phyloP scores from a whole-genome alignment of 2,797 vertebrate species.

The Serranus cabrilla region DNA sequence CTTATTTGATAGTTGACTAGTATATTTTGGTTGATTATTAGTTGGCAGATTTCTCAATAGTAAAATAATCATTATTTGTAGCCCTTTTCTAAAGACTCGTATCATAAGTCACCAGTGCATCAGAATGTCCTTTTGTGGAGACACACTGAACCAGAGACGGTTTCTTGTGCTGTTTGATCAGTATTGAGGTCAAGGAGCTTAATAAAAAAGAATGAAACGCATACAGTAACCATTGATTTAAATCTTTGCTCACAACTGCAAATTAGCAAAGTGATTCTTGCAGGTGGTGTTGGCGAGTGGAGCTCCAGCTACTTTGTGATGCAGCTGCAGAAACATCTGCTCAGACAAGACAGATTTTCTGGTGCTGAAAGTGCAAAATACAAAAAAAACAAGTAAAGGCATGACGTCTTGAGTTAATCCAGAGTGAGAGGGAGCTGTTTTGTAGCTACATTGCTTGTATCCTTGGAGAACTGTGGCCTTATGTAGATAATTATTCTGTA shows the following conservation, averaged over 20 bases:
- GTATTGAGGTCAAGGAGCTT: background rate
- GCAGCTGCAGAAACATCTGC: constrained; percentile 40
- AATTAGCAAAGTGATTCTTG: constrained; percentile 4
- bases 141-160: background rate
- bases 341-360: background rate
- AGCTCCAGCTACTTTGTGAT: constrained; percentile 1
- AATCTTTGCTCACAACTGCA: constrained; percentile 2
- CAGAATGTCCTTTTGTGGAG: background rate
- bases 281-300: constrained; percentile 4
- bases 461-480: background rate
- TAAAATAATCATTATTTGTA: background rate
- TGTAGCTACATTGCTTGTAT: constrained; percentile 14
- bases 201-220: background rate
- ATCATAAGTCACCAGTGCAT: background rate
- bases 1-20: background rate
- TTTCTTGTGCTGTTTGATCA: background rate
- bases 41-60: background rate
- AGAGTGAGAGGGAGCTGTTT: background rate
- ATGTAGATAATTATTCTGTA: background rate
- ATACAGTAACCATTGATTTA: background rate
- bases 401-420: background rate
- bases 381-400: constrained; percentile 4
- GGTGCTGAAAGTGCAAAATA: constrained; percentile 8
- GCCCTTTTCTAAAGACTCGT: background rate
- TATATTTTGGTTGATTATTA: background rate